Conservation (phyloP, 2,888 invertebrate species). For the Oxyscelio sp. region DNA sequence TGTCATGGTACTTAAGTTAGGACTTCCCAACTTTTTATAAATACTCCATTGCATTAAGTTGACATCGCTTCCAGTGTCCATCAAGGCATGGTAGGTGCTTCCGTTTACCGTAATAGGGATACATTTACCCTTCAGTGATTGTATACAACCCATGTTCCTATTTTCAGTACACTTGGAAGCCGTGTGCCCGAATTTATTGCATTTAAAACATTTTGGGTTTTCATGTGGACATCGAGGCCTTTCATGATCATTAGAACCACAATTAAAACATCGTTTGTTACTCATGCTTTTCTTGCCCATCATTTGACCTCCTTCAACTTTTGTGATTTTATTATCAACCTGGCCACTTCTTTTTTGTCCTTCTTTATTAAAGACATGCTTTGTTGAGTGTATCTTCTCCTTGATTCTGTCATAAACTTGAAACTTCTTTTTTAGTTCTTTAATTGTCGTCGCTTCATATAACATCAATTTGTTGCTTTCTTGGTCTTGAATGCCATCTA, state of each 20-base stretch:
- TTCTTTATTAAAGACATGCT: not conserved
- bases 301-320: not conserved
- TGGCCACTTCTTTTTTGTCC: not conserved
- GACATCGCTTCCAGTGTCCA: no score
- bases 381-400: not conserved
- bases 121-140: not conserved
- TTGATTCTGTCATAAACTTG: constrained; percentile 26
- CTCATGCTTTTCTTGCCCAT: not conserved
- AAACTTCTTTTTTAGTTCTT: constrained; percentile 31
- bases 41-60: not conserved
- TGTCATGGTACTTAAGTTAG: not conserved
- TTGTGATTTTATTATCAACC: not conserved
- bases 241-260: constrained; percentile 17
- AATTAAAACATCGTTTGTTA: constrained; percentile 36
- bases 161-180: constrained; percentile 9
- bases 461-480: constrained; percentile 43
- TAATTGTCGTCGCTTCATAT: constrained; percentile 23
- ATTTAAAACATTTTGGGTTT: constrained; percentile 37
- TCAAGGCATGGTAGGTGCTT: not conserved
- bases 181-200: constrained; percentile 19
- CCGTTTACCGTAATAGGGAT: not conserved
- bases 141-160: not conserved
- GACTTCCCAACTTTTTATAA: constrained; percentile 6
- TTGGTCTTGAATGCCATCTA: constrained; percentile 2
- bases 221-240: not conserved